Evolutionary conservation across 2,113 vertebrate species (phyloP), one percentile per base, ranked within the genome.

Genomic region (Oceanites oceanicus): DNA sequence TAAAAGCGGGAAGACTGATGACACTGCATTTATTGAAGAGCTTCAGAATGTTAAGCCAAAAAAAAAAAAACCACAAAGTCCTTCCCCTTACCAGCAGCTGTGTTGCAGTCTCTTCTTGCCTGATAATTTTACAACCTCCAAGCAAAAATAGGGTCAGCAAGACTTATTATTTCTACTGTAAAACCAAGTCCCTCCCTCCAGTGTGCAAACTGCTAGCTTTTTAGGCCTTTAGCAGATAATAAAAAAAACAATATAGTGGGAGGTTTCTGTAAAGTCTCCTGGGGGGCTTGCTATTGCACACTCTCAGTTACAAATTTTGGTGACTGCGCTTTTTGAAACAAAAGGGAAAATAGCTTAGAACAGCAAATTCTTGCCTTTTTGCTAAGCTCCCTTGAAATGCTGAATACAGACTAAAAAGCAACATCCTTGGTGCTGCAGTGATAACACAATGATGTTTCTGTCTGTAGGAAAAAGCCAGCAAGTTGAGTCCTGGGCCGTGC

Each of bases 341-440:
- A 93, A 96, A 61, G 45, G 34, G 34, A 44, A 92, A 91, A 94
- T 71, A 29, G 38, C 92, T 91, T 87, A 94, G 74, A 53, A 42
- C 77, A 91, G 93, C 93, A 91, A 83, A 94, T 96, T 86, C 75
- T 66, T 95, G 59, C 29, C 29, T 90, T 79, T 88, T 80, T 95
- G 63, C 88, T 73, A 40, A 88, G 79, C 38, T 70, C 13, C 11
- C 7, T 27, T 78, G 63, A 86, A 88, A 78, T 67, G 72, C 67
- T 94, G 80, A 92, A n/a, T 84, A 29, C 49, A 67, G 58, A 44
- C 47, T 66, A 23, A 82, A 90, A 65, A 45, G 59, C 50, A 50
- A 25, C 29, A 25, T 87, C 49, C 32, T 89, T 94, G 74, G 25
- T 82, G 55, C 53, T 81, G 49, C 42, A 73, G 29, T 20, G 29